Base-by-base conservation (phyloP, 2,113 vertebrate species). In the Planiliza haematocheilus region DNA sequence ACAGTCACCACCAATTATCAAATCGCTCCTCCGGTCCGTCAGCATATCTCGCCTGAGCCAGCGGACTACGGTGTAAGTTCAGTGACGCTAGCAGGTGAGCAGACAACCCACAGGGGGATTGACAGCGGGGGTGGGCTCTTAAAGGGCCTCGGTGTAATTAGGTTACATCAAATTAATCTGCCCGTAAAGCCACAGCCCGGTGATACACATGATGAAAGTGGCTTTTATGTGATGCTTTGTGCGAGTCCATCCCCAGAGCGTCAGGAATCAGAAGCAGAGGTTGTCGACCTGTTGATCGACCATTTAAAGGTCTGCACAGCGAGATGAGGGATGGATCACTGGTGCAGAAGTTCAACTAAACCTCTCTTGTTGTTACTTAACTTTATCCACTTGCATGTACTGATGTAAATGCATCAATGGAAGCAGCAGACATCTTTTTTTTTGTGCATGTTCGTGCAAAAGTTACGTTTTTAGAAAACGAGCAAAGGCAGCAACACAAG, bases 141-240 rank as follows among this genome's bases (percentile, higher is more conserved):
- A 37, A 34, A 41, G 11, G 7, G 24, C 24, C 17, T 34, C 24
- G 45, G 48, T 42, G 53, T 72, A 81, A 76, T 75, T n/a, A 79
- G 81, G 83, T 83, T 68, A 75, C 39, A 55, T 36, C 3, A 58
- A 70, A 80, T 86, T 77, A 74, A 77, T 53, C 46, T 24, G 9
- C 10, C 51, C 63, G 21, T n/a, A 43, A 45, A 67, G 51, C 70
- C 30, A 42, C 53, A 30, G 59, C 24, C 24, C n/a, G 7, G 46
- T 34, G n/a, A n/a, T 37, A 69, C 42, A 39, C 13, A 10, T 45
- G 59, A 77, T 70, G 63, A 65, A 65, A 49, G 74, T 21, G 53
- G 60, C 37, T 61, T 59, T 57, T 62, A 43, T 62, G 59, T 43
- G 24, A 30, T 30, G 5, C n/a, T 39, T 37, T 42, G 18, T 4